These are phyloP conservation scores for Umimayanthus chanpuru DNA, from an alignment of 92 coral and sea anemone genomes.

Conservation along the genomic window DNA sequence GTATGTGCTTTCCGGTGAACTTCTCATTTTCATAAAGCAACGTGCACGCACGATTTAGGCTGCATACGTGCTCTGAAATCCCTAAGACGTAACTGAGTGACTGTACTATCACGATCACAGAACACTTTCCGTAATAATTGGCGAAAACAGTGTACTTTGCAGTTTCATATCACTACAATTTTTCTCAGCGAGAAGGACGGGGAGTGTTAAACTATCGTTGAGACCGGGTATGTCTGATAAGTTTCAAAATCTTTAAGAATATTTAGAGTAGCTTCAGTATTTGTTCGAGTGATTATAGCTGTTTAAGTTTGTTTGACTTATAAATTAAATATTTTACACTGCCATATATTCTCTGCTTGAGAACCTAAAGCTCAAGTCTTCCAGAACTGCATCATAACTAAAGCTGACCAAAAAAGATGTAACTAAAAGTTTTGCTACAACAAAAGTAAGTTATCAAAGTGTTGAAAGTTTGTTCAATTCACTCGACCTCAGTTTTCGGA, in stretches of 20 bases:
- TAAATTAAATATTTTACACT: too few relatives aligned
- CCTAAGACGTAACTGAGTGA: background rate
- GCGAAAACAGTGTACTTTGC: background rate
- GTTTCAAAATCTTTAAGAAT: too few relatives aligned
- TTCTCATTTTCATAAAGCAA: too few relatives aligned
- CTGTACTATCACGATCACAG: background rate
- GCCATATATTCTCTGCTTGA: too few relatives aligned
- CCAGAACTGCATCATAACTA: too few relatives aligned
- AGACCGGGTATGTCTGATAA: background rate
- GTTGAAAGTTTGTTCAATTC: too few relatives aligned
- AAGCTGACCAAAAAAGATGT: too few relatives aligned
- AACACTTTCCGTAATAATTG: background rate
- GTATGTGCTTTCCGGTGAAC: background rate
- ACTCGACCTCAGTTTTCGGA: too few relatives aligned
- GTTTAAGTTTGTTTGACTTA: background rate
- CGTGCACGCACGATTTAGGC: background rate
- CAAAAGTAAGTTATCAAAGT: too few relatives aligned
- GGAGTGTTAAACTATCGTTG: background rate
- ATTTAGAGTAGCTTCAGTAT: background rate
- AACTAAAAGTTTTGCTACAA: too few relatives aligned
- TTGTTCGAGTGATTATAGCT: background rate
- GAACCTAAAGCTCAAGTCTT: too few relatives aligned
- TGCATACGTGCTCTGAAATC: background rate
- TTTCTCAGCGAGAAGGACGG: background rate
- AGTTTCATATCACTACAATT: background rate